Conservation (phyloP, 2,888 invertebrate genomes). For the Monochamus alternatus region DNA sequence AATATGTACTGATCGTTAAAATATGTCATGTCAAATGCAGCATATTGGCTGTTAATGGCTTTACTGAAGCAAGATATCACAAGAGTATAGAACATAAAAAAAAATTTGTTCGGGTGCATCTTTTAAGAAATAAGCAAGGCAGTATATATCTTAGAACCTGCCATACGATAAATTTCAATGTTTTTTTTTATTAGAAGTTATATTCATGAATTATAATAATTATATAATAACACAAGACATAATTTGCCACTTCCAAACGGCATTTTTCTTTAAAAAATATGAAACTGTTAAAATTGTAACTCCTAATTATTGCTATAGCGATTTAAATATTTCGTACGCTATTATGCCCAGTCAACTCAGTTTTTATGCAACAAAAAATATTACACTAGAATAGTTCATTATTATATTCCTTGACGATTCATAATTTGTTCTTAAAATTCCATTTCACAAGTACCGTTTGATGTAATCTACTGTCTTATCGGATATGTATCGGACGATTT, state of each 20-base stretch:
- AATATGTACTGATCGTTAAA: too few relatives aligned
- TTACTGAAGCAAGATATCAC: too few relatives aligned
- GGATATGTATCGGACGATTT: constrained; percentile 20
- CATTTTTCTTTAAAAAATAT: background rate
- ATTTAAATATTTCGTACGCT: background rate
- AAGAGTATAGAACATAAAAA: too few relatives aligned
- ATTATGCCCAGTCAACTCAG: background rate
- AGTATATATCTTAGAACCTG: too few relatives aligned
- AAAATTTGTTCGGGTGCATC: too few relatives aligned
- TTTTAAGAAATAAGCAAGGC: too few relatives aligned
- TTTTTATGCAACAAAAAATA: background rate
- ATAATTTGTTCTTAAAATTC: background rate
- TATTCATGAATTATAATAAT: background rate
- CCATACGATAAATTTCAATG: too few relatives aligned
- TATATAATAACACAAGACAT: background rate
- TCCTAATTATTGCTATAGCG: background rate
- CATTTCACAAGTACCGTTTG: constrained; percentile 12
- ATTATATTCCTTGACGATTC: background rate
- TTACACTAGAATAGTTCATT: background rate
- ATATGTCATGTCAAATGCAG: too few relatives aligned
- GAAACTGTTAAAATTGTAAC: background rate
- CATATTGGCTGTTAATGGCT: too few relatives aligned
- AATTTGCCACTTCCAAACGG: background rate
- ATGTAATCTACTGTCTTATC: constrained; percentile 1
- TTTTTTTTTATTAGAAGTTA: too few relatives aligned